Base-by-base conservation (phyloP, 1,140 invertebrate species). In the Nasonia vitripennis region DNA sequence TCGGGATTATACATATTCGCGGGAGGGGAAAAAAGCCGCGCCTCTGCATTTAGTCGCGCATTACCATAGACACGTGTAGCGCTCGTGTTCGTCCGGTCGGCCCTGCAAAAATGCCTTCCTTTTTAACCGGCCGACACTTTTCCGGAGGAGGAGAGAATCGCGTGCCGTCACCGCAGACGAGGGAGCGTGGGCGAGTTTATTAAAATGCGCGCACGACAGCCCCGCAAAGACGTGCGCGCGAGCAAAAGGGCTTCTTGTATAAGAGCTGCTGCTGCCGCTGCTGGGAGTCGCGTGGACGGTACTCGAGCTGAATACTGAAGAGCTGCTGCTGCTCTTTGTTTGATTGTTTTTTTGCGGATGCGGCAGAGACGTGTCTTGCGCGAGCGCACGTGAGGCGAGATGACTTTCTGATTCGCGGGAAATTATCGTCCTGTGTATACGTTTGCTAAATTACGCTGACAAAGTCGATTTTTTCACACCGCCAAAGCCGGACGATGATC, bases 131-230 rank as follows among this genome's bases (percentile, higher is more conserved):
- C 48, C 14, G 11, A 51, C 41, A 71, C 41, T 78, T 84, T 79
- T 84, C 7, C n/a, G 23, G n/a, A 77, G 34, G 20, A 23, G 51
- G 45, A 9, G 12, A 34, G 20, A 31, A 31, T 73, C 70, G 81
- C 45, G 27, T 55, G 71, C 48, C 37, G 14, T 34, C 55, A 55
- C 27, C 27, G 1, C 27, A 27, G 27, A 27, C 74, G 83, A 20
- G 67, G 20, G 83, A 79, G 83, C 77, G 83, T 84, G 83, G 83
- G 83, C 48, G 83, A 84, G 23, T 84, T 84, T 79, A 79, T 84
- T 84, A 84, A 84, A 84, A 84, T 84, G 83, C 67, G 67, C 23
- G 37, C 48, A 74, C 37, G 37, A 68, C n/a, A n/a, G n/a, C 27
- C 12, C 23, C 45, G 17, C 27, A 14, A 17, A 20, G 41, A n/a